These are phyloP conservation scores for Diploscapter pachys DNA, from an alignment of 1,140 invertebrate species.

Conservation along the genomic window DNA sequence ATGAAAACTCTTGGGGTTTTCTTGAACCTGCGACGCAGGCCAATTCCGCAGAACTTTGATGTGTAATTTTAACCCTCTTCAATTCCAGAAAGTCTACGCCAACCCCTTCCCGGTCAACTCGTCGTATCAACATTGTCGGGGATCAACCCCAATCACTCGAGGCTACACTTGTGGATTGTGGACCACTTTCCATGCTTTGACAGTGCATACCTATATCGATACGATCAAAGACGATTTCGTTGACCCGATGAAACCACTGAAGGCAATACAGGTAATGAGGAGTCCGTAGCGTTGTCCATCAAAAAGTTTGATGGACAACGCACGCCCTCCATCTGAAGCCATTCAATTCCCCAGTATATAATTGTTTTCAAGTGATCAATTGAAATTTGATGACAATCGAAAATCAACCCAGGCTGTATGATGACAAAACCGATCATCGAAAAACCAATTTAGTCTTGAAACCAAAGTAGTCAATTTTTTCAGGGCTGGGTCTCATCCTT, in stretches of 20 bases:
- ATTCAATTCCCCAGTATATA: too few species aligned
- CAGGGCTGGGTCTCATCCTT: conserved; percentile 56
- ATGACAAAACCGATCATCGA: background rate
- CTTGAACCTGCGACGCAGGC: too few species aligned
- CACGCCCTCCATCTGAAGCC: too few species aligned
- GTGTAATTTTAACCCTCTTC: conserved; percentile 9
- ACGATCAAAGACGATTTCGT: conserved; percentile 53
- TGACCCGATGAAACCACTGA: conserved; percentile 48
- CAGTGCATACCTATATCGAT: conserved; percentile 72
- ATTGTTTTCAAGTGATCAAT: too few species aligned
- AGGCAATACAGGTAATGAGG: conserved; percentile 44
- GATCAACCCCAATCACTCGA: conserved; percentile 70
- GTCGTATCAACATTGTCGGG: conserved; percentile 79
- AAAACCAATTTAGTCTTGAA: background rate
- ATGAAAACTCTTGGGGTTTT: too few species aligned
- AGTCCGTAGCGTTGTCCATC: too few species aligned
- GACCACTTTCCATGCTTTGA: conserved; percentile 88
- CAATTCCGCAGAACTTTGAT: too few species aligned
- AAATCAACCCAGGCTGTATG: too few species aligned
- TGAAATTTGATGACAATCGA: too few species aligned
- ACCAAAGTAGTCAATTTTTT: background rate
- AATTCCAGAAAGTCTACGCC: conserved; percentile 43
- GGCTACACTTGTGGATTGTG: conserved; percentile 95
- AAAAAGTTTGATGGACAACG: too few species aligned
- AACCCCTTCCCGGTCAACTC: conserved; percentile 61